These are phyloP conservation scores for Bothrops jararaca DNA, from an alignment of 2,113 vertebrate species.

Conservation along the genomic window DNA sequence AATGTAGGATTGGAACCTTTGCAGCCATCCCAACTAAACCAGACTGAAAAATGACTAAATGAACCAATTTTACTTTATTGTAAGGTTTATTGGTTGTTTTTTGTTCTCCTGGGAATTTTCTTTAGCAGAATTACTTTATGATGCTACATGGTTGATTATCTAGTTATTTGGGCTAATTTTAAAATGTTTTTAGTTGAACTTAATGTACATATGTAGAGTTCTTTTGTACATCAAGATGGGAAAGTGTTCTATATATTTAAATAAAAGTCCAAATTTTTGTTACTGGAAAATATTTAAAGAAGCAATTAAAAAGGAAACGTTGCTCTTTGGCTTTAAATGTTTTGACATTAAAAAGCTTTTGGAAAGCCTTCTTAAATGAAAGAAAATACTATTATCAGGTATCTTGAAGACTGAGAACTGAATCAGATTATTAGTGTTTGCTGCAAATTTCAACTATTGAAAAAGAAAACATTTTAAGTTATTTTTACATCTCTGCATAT, in stretches of 20 bases:
- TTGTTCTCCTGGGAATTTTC: background rate
- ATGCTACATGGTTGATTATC: background rate
- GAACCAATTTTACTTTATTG: too few relatives aligned
- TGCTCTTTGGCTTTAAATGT: background rate
- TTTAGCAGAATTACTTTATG: background rate
- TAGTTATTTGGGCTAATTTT: background rate
- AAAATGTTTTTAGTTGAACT: background rate
- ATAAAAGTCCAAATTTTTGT: background rate
- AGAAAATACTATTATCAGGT: background rate
- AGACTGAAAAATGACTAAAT: background rate
- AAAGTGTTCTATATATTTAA: background rate
- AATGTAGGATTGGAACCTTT: background rate
- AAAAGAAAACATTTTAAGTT: background rate
- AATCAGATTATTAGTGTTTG: background rate
- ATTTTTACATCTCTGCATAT: background rate
- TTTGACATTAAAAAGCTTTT: background rate
- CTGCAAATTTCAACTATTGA: background rate
- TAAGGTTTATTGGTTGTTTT: background rate
- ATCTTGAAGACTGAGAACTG: background rate
- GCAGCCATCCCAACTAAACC: background rate
- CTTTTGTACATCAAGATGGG: background rate
- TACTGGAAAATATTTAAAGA: background rate
- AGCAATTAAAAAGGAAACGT: background rate
- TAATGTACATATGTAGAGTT: background rate
- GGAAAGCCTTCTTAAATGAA: background rate